A percentile compares a stretch with the other conserved stretches of the same genome.
Evolutionary conservation across 1,140 invertebrate species (phyloP).

Genomic region (Pseudomyrmex pallidus): DNA sequence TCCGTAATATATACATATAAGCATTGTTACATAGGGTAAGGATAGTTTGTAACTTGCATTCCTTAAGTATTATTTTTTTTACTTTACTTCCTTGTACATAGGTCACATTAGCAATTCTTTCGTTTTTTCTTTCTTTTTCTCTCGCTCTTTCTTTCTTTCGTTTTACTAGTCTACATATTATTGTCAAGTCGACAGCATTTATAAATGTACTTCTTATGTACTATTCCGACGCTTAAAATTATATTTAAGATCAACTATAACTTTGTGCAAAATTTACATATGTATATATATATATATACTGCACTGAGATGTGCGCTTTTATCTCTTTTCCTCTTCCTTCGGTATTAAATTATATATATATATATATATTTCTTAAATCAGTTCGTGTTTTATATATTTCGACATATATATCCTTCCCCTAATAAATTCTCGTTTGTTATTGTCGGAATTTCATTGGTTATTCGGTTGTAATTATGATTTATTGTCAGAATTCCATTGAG

Average conservation of each 20-base stretch:
- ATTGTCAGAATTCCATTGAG: constrained; percentile 64
- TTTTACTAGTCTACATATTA: constrained; percentile 79
- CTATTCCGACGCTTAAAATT: constrained; percentile 76
- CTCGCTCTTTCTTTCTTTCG: constrained; percentile 49
- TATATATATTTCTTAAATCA: not conserved
- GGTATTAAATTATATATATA: constrained; percentile 35
- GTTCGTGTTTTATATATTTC: too few relatives aligned
- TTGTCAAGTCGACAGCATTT: constrained; percentile 85
- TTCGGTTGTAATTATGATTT: constrained; percentile 51
- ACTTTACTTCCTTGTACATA: constrained; percentile 67
- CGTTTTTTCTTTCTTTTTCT: constrained; percentile 42
- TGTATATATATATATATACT: constrained; percentile 41
- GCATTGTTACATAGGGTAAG: constrained; percentile 65
- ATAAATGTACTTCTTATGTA: constrained; percentile 79
- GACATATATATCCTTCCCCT: constrained; percentile 11
- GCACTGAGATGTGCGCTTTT: too few relatives aligned
- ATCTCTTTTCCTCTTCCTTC: constrained; percentile 34
- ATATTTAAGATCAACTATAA: constrained; percentile 77
- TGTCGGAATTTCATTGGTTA: constrained; percentile 62
- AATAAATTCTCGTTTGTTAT: constrained; percentile 67
- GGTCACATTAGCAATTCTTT: constrained; percentile 28
- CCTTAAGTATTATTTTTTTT: constrained; percentile 71
- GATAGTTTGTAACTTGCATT: constrained; percentile 72
- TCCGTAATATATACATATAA: constrained; percentile 77
- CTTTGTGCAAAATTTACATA: constrained; percentile 84